A percentile compares a stretch with the other conserved stretches of the same genome.
Evolutionary conservation across 2,113 vertebrate species (phyloP).

Genomic region (Otocyon megalotis): DNA sequence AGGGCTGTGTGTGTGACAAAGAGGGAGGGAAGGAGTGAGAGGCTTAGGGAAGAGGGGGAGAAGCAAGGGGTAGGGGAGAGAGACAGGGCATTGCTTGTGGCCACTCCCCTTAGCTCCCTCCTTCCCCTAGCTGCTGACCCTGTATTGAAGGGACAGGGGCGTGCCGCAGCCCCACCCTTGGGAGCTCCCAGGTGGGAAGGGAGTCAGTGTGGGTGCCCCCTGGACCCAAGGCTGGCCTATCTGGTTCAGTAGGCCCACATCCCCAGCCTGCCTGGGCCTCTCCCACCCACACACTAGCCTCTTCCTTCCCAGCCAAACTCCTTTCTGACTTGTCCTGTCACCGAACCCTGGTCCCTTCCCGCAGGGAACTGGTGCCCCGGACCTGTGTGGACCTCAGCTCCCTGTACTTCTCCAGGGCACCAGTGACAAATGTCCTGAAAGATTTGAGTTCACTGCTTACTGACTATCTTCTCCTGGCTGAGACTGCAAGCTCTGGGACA

Average conservation of each 20-base stretch:
- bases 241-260: too few relatives aligned
- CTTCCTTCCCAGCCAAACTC: not conserved
- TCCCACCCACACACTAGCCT: not conserved
- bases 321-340: not conserved
- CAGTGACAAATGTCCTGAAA: not conserved
- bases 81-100: not conserved
- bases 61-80: accelerated
- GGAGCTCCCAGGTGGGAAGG: not conserved
- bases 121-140: not conserved
- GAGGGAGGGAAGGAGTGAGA: not conserved
- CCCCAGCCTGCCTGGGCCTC: not conserved
- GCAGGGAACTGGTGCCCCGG: not conserved
- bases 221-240: not conserved
- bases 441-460: not conserved
- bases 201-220: not conserved
- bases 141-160: not conserved
- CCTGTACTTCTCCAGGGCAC: not conserved
- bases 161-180: not conserved
- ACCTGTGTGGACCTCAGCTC: not conserved
- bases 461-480: not conserved
- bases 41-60: accelerated
- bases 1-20: not conserved
- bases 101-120: not conserved
- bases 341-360: not conserved
- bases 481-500: not conserved